Evolutionary conservation across 2,113 vertebrate species (phyloP), one percentile per base, ranked within the genome.

Genomic region (Spermophilus dauricus): DNA sequence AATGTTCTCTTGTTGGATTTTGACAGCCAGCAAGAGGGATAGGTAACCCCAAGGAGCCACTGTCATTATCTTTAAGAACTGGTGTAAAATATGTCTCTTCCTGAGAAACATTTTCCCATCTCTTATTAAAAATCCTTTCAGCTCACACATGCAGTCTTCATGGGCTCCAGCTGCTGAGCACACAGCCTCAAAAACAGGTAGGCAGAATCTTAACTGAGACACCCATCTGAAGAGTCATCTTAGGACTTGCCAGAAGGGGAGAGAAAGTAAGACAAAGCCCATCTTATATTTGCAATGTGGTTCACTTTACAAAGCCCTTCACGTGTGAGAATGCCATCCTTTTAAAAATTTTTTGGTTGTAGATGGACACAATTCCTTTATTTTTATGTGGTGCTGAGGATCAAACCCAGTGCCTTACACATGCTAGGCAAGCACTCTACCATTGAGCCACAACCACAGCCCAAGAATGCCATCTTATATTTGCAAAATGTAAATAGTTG

Each of bases 111-210:
- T 11, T 34, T 82, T 8, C 34, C 83, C 34, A 22, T n/a, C 73
- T 53, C 96, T 30, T 95, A 61, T 93, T 91, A 84, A 72, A 65
- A 63, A 58, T 76, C 56, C 65, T 91, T 88, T 82, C 65, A 42
- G 26, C 58, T 37, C 65, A 81, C 12, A 70, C 45, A 48, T 1
- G 12, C 24, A 85, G 12, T 8, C 63, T 45, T 87, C 65, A 14
- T 1, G 4, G 30, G 32, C 39, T 89, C 82, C 56, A 56, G 67
- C 13, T 30, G 4, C 69, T 34, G 26, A 87, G 75, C n/a, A 73
- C 70, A 56, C 30, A 51, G 61, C 51, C 61, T 96, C n/a, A 2
- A 67, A n/a, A 4, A 58, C 3, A 58, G 69, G 42, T n/a, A 87
- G 39, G 61, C 16, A 32, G 69, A 91, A 75, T 22, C 63, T 90